phyloP scores from a whole-genome alignment of 2,113 vertebrate species.

The Clarias magur region DNA sequence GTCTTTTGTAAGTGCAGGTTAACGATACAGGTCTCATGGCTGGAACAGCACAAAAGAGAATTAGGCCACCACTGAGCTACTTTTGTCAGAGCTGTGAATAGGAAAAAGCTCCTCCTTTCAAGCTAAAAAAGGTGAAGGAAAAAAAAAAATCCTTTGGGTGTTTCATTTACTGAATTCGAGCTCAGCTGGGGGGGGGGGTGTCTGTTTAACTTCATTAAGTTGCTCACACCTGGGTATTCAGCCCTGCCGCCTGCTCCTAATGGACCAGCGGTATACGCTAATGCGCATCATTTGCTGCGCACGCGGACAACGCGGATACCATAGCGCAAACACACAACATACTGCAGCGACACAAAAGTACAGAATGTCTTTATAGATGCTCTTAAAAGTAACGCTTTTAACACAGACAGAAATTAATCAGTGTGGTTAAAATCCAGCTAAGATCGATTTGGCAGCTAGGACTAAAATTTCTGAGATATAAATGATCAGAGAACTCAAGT shows the following conservation, averaged over 20 bases:
- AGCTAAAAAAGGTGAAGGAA: slow-evolving; percentile 5
- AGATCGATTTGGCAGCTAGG: not conserved
- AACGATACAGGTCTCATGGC: slow-evolving; percentile 34
- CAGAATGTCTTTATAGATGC: not conserved
- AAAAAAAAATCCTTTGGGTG: slow-evolving; percentile 33
- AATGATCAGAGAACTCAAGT: not conserved
- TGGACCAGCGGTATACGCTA: not conserved
- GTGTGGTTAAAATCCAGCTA: not conserved
- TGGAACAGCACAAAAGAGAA: slow-evolving; percentile 19
- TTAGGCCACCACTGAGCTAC: slow-evolving; percentile 31
- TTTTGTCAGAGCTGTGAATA: slow-evolving; percentile 28
- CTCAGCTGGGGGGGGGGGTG: slow-evolving; percentile 16
- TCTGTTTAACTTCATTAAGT: slow-evolving; percentile 37
- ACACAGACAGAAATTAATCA: not conserved
- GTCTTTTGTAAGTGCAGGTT: slow-evolving; percentile 41
- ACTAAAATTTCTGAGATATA: not conserved
- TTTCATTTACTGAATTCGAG: slow-evolving; percentile 34
- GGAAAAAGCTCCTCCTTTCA: slow-evolving; percentile 20
- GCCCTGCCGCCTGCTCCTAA: not conserved
- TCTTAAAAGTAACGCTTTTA: not conserved
- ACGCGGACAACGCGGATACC: not conserved
- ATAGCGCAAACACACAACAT: not conserved
- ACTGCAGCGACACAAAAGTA: not conserved
- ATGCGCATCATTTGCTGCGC: not conserved
- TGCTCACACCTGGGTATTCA: slow-evolving; percentile 33